Evolutionary conservation across 2,113 vertebrate species (phyloP), one percentile per base, ranked within the genome.

Genomic region (Lophius piscatorius): DNA sequence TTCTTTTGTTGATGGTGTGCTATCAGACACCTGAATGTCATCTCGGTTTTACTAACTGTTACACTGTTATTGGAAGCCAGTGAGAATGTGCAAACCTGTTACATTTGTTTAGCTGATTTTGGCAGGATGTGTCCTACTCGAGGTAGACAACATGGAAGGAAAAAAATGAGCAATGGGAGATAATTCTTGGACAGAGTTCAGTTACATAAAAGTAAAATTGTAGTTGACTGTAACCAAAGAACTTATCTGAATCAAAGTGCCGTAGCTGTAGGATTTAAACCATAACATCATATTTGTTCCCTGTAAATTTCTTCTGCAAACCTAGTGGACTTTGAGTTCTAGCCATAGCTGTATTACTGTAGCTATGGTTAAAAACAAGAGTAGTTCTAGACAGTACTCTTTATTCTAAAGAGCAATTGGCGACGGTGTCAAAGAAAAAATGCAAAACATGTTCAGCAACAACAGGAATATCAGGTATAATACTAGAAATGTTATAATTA

Each of bases 21-120:
- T 54, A 52, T 31, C 34, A 74, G 52, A 65, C 44, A 56, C 24
- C 31, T 57, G 38, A 70, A 58, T 45, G 38, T 47, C 54, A 22
- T 35, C 23, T 6, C 13, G 26, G 39, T 58, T 65, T 69, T 35
- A 48, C 39, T 47, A 22, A 47, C 63, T 71, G 41, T 71, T 44
- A 61, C 20, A 36, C 24, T n/a, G 17, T 17, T 28, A 4, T 36
- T 51, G 16, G 42, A 65, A 59, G 55, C 40, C 21, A 34, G 18
- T 5, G 20, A 38, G 31, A 46, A 65, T 16, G 16, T 24, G 28
- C 17, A 42, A 29, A 17, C 50, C 38, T 35, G 29, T 10, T 23
- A 36, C 18, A 46, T 5, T 46, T 17, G 45, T 45, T 31, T 34
- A 36, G 21, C 21, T 31, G n/a, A 33, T 42, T 22, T 35, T 6